These are phyloP conservation scores for Brachionichthys hirsutus DNA, from an alignment of 2,113 vertebrate genomes.

Conservation along the genomic window DNA sequence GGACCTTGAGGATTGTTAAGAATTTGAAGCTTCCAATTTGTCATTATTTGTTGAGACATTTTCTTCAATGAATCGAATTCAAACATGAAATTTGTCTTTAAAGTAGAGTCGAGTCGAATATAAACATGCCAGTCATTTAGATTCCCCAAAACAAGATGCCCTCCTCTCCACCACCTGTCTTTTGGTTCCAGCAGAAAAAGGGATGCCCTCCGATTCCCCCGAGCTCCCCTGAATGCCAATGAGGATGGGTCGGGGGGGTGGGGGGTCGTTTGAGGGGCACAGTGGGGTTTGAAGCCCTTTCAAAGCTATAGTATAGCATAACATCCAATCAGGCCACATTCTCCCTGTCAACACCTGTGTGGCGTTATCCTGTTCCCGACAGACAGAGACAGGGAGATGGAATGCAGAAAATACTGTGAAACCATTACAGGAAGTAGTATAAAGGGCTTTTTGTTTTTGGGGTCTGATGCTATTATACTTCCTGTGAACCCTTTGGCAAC, in stretches of 20 bases:
- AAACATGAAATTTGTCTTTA: background rate
- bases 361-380: constrained; percentile 37
- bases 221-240: constrained; percentile 48
- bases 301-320: constrained; percentile 39
- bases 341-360: constrained; percentile 50
- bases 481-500: constrained; percentile 20
- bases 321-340: constrained; percentile 25
- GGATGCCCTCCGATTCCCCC: constrained; percentile 57
- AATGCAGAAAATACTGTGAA: constrained; percentile 9
- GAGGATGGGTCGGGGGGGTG: too few species aligned
- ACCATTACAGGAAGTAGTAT: constrained; percentile 16
- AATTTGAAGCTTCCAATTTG: background rate
- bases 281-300: constrained; percentile 37
- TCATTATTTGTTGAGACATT: constrained; percentile 5
- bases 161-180: constrained; percentile 58
- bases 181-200: constrained; percentile 57
- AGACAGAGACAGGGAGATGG: constrained; percentile 6
- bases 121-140: constrained; percentile 69
- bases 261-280: constrained; percentile 26
- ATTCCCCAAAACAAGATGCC: constrained; percentile 51
- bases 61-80: background rate
- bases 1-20: background rate
- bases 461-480: constrained; percentile 18
- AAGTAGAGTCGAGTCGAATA: too few species aligned
- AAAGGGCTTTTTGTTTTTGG: constrained; percentile 29